A percentile compares a stretch with the other conserved stretches of the same genome.
These are phyloP conservation scores for Drosophila saltans DNA, from an alignment of 1,140 invertebrate species.

Conservation along the genomic window DNA sequence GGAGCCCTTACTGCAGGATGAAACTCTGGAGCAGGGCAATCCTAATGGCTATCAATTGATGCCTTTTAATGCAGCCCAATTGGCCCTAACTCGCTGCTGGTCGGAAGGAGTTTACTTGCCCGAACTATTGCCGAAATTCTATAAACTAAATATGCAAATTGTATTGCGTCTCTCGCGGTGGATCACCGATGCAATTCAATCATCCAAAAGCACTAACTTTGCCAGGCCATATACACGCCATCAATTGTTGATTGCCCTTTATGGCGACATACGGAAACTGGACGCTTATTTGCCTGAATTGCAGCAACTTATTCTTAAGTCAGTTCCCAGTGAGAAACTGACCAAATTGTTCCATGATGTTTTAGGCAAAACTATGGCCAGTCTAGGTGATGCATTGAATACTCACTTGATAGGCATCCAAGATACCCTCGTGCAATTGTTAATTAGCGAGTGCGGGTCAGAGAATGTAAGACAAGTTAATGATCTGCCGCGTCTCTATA, in stretches of 20 bases:
- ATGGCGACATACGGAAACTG: conserved; percentile 66
- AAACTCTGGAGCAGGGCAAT: conserved; percentile 25
- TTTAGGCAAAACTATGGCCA: conserved; percentile 56
- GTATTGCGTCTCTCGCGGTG: conserved; percentile 90
- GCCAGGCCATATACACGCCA: conserved; percentile 38
- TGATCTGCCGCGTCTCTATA: conserved; percentile 95
- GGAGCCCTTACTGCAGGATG: conserved; percentile 62
- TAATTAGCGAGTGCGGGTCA: conserved; percentile 68
- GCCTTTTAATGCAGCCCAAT: conserved; percentile 66
- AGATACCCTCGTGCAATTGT: conserved; percentile 55
- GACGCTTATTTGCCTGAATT: conserved; percentile 51
- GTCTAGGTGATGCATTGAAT: conserved; percentile 44
- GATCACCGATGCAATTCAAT: conserved; percentile 83
- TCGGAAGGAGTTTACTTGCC: conserved; percentile 88
- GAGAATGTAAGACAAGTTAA: conserved; percentile 86
- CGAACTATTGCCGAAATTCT: conserved; percentile 91
- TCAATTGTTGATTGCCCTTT: conserved; percentile 62
- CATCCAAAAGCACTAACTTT: conserved; percentile 42
- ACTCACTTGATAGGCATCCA: conserved; percentile 54
- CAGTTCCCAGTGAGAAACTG: conserved; percentile 42
- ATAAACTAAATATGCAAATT: conserved; percentile 93
- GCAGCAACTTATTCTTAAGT: conserved; percentile 47
- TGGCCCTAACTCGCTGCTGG: conserved; percentile 88
- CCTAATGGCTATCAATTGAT: conserved; percentile 44
- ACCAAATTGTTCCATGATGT: conserved; percentile 51